A percentile compares a stretch with the other conserved stretches of the same genome.
Evolutionary conservation across 1,140 invertebrate species (phyloP).

Genomic region (Scaptomyza montana): DNA sequence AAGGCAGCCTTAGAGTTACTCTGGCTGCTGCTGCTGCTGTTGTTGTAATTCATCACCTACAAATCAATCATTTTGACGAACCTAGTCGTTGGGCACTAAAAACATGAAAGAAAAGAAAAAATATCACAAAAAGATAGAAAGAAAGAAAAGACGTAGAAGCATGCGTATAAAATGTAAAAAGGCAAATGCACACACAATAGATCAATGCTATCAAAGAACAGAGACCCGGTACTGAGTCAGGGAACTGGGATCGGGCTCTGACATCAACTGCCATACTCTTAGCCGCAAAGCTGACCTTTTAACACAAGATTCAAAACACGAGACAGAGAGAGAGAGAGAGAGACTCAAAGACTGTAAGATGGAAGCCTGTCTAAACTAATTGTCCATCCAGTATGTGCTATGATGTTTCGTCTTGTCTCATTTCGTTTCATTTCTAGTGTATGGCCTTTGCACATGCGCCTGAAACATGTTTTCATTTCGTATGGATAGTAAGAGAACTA

Average conservation of each 20-base stretch:
- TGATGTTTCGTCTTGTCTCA: neutral
- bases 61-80: conserved; percentile 84
- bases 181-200: conserved; percentile 72
- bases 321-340: neutral
- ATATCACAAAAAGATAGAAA: conserved; percentile 23
- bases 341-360: conserved; percentile 41
- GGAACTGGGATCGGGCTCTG: neutral
- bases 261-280: conserved; percentile 19
- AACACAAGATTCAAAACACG: conserved; percentile 62
- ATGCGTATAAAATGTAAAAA: conserved; percentile 75
- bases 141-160: conserved; percentile 49
- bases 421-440: conserved; percentile 12
- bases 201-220: conserved; percentile 78
- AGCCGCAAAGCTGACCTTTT: conserved; percentile 72
- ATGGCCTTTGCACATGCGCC: no score
- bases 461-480: conserved; percentile 76
- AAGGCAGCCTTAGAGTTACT: conserved; percentile 49
- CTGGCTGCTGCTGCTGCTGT: conserved; percentile 65
- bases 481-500: conserved; percentile 46
- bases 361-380: conserved; percentile 79
- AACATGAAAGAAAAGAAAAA: conserved; percentile 37
- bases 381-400: conserved; percentile 61
- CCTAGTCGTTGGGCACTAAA: conserved; percentile 69
- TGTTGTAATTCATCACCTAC: conserved; percentile 84
- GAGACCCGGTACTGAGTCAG: conserved; percentile 11